Evolutionary conservation across 2,797 vertebrate genomes (phyloP).

Genomic region (Cynopterus sphinx): DNA sequence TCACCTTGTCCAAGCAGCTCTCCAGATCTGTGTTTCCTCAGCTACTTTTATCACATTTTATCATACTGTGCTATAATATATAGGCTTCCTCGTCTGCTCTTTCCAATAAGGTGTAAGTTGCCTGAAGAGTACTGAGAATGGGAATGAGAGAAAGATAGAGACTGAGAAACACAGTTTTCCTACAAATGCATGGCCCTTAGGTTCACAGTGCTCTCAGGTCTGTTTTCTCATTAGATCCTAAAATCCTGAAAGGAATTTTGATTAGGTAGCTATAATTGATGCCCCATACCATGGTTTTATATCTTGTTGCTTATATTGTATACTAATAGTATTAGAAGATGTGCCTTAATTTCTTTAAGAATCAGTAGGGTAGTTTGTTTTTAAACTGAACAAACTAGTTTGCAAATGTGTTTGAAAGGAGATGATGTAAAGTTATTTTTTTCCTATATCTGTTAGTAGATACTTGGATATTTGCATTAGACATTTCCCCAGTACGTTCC

Average conservation of each 20-base stretch:
- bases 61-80: rapidly evolving
- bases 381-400: not conserved
- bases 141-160: not conserved
- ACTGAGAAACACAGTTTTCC: not conserved
- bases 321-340: not conserved
- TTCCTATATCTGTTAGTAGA: not conserved
- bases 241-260: not conserved
- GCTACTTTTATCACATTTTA: not conserved
- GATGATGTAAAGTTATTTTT: not conserved
- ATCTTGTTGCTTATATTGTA: not conserved
- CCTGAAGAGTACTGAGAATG: not conserved
- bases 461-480: not conserved
- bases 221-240: not conserved
- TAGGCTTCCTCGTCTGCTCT: not conserved
- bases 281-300: rapidly evolving
- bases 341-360: conserved; percentile 26
- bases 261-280: not conserved
- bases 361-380: not conserved
- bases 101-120: not conserved
- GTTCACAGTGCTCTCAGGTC: not conserved
- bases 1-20: not conserved
- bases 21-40: not conserved
- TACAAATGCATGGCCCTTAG: not conserved
- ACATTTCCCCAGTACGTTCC: not conserved
- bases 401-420: not conserved